Conservation (phyloP, 1,140 invertebrate species). For the Heliconius melpomene region DNA sequence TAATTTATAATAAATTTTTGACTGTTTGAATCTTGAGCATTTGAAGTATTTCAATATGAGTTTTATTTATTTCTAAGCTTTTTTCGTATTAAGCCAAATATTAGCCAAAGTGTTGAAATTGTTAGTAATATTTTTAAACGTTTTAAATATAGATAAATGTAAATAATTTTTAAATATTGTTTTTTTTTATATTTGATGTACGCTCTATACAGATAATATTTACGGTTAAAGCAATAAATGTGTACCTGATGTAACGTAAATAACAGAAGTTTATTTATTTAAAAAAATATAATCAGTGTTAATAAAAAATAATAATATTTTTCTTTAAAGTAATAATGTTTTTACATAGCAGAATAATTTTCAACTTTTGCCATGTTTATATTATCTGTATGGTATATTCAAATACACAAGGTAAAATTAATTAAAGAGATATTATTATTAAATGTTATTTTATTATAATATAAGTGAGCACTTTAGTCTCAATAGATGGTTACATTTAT, state of each 20-base stretch:
- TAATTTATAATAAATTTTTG: conserved; percentile 32
- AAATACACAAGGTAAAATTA: background rate
- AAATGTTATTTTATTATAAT: conserved; percentile 9
- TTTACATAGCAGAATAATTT: conserved; percentile 1
- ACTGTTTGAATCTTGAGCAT: conserved; percentile 56
- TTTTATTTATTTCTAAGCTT: conserved; percentile 38
- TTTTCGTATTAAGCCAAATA: conserved; percentile 63
- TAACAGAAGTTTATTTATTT: background rate
- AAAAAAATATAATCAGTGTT: background rate
- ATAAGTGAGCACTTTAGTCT: conserved; percentile 9
- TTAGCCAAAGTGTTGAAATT: conserved; percentile 69
- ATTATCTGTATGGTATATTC: conserved; percentile 11
- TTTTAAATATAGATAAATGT: conserved; percentile 36
- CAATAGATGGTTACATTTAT: background rate
- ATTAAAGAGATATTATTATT: conserved; percentile 10
- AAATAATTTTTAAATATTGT: conserved; percentile 32
- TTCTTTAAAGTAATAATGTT: background rate
- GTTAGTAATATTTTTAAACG: conserved; percentile 42
- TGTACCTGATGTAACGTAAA: background rate
- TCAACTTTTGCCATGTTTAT: background rate
- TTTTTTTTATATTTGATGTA: conserved; percentile 20
- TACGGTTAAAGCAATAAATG: background rate
- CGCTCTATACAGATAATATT: conserved; percentile 30
- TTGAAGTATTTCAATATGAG: conserved; percentile 38
- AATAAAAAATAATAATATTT: background rate